These are phyloP conservation scores for Microplitis mediator DNA, from an alignment of 1,140 invertebrate genomes.

Conservation along the genomic window DNA sequence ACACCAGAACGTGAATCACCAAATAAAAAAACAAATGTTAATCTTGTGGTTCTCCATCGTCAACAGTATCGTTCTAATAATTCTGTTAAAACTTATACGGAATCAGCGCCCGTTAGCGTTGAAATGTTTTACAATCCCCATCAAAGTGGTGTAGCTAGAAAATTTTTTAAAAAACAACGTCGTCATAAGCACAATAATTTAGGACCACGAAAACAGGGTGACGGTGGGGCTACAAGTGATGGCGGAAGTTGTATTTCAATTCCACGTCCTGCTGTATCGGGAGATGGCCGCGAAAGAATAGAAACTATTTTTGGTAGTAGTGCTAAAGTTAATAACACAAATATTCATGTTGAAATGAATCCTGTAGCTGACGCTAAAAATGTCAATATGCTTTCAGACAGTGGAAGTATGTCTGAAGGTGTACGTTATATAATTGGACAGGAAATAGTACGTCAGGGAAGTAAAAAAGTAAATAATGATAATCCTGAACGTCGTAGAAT, in stretches of 20 bases:
- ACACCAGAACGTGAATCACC: conserved; percentile 30
- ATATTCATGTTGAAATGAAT: conserved; percentile 72
- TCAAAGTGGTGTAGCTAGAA: conserved; percentile 88
- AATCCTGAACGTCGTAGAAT: conserved; percentile 34
- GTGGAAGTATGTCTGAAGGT: conserved; percentile 59
- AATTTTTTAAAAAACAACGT: conserved; percentile 89
- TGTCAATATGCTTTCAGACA: conserved; percentile 69
- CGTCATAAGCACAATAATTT: conserved; percentile 76
- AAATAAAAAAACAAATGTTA: conserved; percentile 64
- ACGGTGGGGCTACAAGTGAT: conserved; percentile 67
- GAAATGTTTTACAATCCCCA: conserved; percentile 92
- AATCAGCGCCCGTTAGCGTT: conserved; percentile 64
- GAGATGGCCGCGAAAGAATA: conserved; percentile 56
- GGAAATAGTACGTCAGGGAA: conserved; percentile 43
- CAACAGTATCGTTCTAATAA: conserved; percentile 74
- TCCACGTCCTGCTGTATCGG: conserved; percentile 62
- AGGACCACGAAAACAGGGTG: conserved; percentile 69
- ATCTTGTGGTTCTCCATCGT: conserved; percentile 71
- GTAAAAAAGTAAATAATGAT: conserved; percentile 48
- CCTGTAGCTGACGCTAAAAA: conserved; percentile 66
- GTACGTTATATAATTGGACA: conserved; percentile 54
- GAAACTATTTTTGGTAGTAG: conserved; percentile 71
- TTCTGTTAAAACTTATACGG: conserved; percentile 73
- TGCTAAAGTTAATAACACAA: conserved; percentile 79
- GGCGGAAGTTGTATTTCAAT: conserved; percentile 58